Percentiles rank a stretch among this genome's conserved stretches.
Evolutionary conservation across 1,140 invertebrate species (phyloP).

Genomic region (Magallana angulata): DNA sequence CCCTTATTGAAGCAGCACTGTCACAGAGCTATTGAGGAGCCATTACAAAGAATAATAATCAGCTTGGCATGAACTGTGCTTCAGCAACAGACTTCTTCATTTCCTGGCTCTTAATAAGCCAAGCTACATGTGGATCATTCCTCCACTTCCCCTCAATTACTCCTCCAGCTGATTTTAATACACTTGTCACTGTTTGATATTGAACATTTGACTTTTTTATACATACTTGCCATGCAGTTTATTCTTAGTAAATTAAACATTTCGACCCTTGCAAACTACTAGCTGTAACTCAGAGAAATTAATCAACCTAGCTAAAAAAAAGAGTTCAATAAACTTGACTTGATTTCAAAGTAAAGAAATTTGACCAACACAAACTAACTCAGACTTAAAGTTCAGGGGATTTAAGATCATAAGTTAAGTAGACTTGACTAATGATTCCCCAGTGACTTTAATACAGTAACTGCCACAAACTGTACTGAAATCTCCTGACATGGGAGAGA

Average conservation of each 20-base stretch:
- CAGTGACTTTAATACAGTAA: no score
- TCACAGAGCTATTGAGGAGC: neutral
- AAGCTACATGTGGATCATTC: conserved; percentile 1
- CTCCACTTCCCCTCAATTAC: neutral
- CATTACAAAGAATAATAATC: neutral
- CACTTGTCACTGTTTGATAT: conserved; percentile 31
- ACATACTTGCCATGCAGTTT: neutral
- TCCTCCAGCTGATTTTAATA: conserved; percentile 10
- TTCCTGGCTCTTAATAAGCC: conserved; percentile 14
- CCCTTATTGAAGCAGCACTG: neutral
- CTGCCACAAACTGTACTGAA: no score
- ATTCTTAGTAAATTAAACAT: neutral
- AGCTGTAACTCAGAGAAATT: no score
- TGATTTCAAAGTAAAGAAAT: no score
- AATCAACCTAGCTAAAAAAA: no score
- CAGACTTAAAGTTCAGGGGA: no score
- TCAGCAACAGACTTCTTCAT: conserved; percentile 5
- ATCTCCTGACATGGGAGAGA: neutral
- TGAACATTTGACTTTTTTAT: neutral
- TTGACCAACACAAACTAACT: no score
- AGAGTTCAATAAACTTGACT: no score
- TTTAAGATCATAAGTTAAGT: no score
- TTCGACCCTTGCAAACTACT: neutral
- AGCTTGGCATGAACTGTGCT: neutral
- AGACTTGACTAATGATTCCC: no score